A percentile compares a stretch with the other conserved stretches of the same genome.
Conservation (phyloP, 2,888 invertebrate genomes). For the Drosophila anomalata region DNA sequence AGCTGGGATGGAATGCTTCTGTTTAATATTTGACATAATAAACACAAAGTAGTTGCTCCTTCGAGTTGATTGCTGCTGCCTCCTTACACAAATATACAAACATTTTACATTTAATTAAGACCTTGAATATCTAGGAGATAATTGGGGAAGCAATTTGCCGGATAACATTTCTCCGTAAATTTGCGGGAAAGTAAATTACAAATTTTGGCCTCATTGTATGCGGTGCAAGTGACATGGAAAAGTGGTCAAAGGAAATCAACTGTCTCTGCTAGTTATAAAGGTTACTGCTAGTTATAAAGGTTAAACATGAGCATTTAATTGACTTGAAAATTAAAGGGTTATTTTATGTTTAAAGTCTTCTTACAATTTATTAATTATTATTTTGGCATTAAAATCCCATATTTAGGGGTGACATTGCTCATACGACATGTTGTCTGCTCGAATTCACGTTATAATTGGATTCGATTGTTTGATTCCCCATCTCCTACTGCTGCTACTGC, state of each 20-base stretch:
- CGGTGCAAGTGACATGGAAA: constrained; percentile 2
- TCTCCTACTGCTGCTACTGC: constrained; percentile 16
- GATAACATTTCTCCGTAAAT: neutral
- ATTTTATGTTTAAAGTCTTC: too few species aligned
- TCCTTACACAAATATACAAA: neutral
- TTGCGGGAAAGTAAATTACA: neutral
- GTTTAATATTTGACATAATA: neutral
- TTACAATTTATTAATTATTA: too few species aligned
- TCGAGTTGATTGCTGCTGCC: neutral
- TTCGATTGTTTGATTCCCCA: constrained; percentile 65
- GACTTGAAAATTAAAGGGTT: neutral
- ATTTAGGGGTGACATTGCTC: neutral
- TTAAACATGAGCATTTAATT: neutral
- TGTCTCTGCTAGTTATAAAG: neutral
- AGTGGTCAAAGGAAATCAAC: neutral
- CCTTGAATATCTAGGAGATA: neutral
- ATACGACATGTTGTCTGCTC: constrained; percentile 31
- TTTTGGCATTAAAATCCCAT: too few species aligned
- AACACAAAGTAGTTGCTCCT: neutral
- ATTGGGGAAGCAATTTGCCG: neutral
- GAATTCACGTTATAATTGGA: constrained; percentile 64
- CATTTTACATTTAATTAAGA: constrained; percentile 1
- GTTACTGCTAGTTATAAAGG: neutral
- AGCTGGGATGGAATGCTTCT: neutral
- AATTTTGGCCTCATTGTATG: neutral